These are phyloP conservation scores for Eidolon dupreanum DNA, from an alignment of 2,797 vertebrate species.

Conservation along the genomic window DNA sequence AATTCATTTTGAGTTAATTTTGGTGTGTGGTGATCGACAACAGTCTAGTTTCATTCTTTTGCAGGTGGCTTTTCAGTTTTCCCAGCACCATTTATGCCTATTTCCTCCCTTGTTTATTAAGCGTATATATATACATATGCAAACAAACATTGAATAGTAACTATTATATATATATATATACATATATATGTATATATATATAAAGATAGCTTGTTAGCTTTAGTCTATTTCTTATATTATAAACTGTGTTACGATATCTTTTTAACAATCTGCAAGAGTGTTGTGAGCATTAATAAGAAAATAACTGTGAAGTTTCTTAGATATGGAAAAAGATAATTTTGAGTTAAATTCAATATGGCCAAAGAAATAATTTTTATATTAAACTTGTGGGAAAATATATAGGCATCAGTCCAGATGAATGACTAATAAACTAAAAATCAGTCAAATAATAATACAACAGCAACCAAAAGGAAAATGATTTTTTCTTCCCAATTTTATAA, in stretches of 20 bases:
- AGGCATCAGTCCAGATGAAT: conserved; percentile 67
- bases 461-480: conserved; percentile 32
- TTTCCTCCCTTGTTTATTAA: neutral
- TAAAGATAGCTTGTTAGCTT: neutral
- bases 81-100: neutral
- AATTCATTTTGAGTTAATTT: too few species aligned
- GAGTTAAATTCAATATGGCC: conserved; percentile 39
- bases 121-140: neutral
- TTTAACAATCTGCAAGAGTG: neutral
- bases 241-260: neutral
- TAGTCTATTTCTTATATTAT: conserved; percentile 24
- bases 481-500: conserved; percentile 46
- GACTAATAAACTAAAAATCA: conserved; percentile 70
- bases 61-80: too few species aligned
- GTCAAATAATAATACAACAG: conserved; percentile 66
- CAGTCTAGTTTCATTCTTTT: too few species aligned
- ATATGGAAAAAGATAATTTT: conserved; percentile 26
- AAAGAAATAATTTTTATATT: conserved; percentile 66
- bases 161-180: neutral
- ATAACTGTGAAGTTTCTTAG: conserved; percentile 18
- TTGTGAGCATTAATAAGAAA: conserved; percentile 36
- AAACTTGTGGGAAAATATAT: conserved; percentile 66
- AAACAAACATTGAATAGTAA: neutral
- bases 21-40: too few species aligned
- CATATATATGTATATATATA: neutral